These are phyloP conservation scores for Artemisiospiza belli DNA, from an alignment of 2,113 vertebrate species.

Conservation along the genomic window DNA sequence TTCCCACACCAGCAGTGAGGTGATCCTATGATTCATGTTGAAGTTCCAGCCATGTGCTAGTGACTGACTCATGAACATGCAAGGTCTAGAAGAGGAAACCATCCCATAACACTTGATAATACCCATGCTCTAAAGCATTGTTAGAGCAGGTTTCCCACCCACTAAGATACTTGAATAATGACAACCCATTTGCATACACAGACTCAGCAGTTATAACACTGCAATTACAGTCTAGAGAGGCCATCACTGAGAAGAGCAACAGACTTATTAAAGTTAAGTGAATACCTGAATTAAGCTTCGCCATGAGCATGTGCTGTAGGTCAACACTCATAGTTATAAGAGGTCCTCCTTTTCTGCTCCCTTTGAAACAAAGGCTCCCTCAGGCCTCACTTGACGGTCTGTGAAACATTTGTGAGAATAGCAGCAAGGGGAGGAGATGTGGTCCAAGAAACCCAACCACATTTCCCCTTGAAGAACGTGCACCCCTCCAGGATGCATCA, in stretches of 20 bases:
- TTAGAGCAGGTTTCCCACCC: neutral
- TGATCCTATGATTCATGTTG: neutral
- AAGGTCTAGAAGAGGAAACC: neutral
- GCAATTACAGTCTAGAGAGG: neutral
- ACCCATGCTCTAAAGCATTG: neutral
- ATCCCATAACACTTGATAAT: neutral
- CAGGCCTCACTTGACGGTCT: neutral
- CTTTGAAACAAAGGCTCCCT: neutral
- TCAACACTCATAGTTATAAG: neutral
- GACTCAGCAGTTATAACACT: neutral
- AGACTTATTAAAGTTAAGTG: neutral
- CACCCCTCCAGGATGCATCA: neutral
- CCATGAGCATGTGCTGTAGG: neutral
- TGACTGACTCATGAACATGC: neutral
- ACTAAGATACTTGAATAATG: neutral
- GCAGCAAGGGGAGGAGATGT: slow-evolving; percentile 26
- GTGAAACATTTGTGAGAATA: neutral
- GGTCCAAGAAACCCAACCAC: slow-evolving; percentile 35
- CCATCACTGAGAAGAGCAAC: neutral
- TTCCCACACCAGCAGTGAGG: neutral
- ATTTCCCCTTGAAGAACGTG: slow-evolving; percentile 3
- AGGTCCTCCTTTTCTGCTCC: neutral
- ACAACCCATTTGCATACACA: neutral
- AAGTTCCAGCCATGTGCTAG: neutral
- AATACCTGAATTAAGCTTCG: slow-evolving; percentile 38